phyloP scores from a whole-genome alignment of 2,797 vertebrate species.

The Rhabdophis nuchalis region DNA sequence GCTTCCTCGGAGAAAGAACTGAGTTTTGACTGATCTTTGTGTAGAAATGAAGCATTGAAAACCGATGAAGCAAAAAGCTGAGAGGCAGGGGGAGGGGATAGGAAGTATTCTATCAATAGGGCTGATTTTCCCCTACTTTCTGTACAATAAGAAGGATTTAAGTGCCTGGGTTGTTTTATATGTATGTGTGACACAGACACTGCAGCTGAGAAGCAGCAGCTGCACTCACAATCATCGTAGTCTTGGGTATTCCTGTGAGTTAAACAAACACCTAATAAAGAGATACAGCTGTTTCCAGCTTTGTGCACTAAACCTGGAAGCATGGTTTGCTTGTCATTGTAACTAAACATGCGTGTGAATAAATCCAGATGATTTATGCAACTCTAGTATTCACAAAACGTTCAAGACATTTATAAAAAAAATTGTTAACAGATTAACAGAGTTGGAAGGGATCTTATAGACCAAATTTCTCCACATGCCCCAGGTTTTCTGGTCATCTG shows the following conservation, averaged over 20 bases:
- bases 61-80: slow-evolving; percentile 3
- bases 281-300: slow-evolving; percentile 24
- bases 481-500: neutral
- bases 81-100: neutral
- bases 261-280: slow-evolving; percentile 33
- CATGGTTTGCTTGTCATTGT: neutral
- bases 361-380: slow-evolving; percentile 29
- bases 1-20: slow-evolving; percentile 20
- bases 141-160: neutral
- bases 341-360: slow-evolving; percentile 20
- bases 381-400: slow-evolving; percentile 8
- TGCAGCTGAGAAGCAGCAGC: slow-evolving; percentile 19
- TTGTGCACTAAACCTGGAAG: slow-evolving; percentile 21
- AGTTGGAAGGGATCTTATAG: too few relatives aligned
- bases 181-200: neutral
- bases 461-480: neutral
- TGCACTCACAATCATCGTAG: slow-evolving; percentile 6
- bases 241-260: slow-evolving; percentile 11
- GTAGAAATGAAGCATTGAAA: neutral
- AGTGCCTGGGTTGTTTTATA: neutral
- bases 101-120: neutral
- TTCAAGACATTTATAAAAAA: neutral
- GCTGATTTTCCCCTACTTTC: neutral
- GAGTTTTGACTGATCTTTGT: slow-evolving; percentile 10
- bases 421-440: too few relatives aligned